These are phyloP conservation scores for Zingel zingel DNA, from an alignment of 2,113 vertebrate genomes.

Conservation along the genomic window DNA sequence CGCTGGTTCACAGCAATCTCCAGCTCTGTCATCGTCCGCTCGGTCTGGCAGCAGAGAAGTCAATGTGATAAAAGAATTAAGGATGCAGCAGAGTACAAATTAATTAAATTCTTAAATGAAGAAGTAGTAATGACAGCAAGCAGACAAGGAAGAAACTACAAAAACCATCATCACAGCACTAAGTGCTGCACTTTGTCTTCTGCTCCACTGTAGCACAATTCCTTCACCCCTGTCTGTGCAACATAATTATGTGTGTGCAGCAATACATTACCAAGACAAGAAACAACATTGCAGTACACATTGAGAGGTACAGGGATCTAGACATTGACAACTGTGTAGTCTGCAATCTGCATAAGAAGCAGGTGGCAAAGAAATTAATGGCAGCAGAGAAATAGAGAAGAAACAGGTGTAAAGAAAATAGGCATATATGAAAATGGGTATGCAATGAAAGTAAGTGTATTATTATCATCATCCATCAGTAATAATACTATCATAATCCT, in stretches of 20 bases:
- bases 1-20: slow-evolving; percentile 99
- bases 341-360: slow-evolving; percentile 17
- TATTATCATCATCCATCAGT: background rate
- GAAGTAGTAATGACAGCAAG: slow-evolving; percentile 24
- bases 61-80: background rate
- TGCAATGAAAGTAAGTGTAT: background rate
- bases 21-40: slow-evolving; percentile 98
- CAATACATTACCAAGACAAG: slow-evolving; percentile 42
- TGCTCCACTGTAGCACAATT: slow-evolving; percentile 6
- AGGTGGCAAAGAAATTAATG: slow-evolving; percentile 50
- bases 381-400: slow-evolving; percentile 18
- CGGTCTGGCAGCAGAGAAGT: slow-evolving; percentile 86
- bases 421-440: background rate
- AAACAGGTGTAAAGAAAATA: slow-evolving; percentile 29
- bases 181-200: slow-evolving; percentile 44
- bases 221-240: slow-evolving; percentile 35
- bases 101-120: no score
- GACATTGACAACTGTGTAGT: slow-evolving; percentile 16
- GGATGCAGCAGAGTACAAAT: background rate
- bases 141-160: slow-evolving; percentile 7
- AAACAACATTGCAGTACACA: slow-evolving; percentile 51
- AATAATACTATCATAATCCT: background rate
- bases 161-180: slow-evolving; percentile 25
- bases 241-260: slow-evolving; percentile 54
- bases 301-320: slow-evolving; percentile 35